These are phyloP conservation scores for Microtus ochrogaster DNA, from an alignment of 2,113 vertebrate genomes.

Conservation along the genomic window DNA sequence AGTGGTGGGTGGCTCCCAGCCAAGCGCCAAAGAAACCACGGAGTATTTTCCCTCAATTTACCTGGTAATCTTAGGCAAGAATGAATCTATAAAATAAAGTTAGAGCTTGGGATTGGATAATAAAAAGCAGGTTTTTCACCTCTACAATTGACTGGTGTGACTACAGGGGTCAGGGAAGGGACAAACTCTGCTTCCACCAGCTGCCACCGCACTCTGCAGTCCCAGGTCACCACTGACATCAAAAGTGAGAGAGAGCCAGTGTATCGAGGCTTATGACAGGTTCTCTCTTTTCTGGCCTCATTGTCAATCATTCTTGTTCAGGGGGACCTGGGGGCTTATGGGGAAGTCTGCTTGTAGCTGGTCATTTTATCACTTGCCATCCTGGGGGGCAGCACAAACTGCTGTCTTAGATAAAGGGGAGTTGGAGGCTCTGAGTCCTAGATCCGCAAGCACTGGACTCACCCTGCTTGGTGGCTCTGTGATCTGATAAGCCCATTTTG, in stretches of 20 bases:
- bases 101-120: conserved; percentile 27
- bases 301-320: neutral
- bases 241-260: neutral
- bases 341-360: neutral
- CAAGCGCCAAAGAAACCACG: conserved; percentile 35
- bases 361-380: neutral
- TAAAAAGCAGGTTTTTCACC: conserved; percentile 71
- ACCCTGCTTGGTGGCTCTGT: accelerated
- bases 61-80: conserved; percentile 39
- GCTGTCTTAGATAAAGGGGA: neutral
- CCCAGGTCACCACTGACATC: neutral
- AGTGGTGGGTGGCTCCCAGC: neutral
- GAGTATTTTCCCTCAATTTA: conserved; percentile 38
- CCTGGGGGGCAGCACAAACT: neutral
- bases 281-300: neutral
- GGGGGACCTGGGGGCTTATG: neutral
- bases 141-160: conserved; percentile 6
- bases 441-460: neutral
- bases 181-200: neutral
- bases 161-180: neutral
- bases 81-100: conserved; percentile 46
- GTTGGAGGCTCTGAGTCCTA: neutral
- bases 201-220: neutral
- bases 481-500: neutral
- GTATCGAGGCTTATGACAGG: neutral